Conservation (phyloP, 2,888 invertebrate species). For the Trichacis sp. region DNA sequence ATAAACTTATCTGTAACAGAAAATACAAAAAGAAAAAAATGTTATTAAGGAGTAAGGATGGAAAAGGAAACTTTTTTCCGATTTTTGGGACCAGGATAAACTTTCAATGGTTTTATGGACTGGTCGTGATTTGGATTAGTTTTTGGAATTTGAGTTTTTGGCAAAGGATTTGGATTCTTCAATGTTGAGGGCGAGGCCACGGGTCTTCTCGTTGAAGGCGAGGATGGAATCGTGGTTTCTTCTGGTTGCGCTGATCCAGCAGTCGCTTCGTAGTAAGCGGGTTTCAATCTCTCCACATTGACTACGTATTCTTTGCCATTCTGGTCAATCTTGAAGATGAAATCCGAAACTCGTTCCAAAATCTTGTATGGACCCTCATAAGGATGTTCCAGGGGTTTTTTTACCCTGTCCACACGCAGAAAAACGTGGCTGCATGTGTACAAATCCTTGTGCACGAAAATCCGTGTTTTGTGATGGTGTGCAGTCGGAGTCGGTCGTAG, state of each 20-base stretch:
- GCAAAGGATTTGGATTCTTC: too few relatives aligned
- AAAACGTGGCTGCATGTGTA: neutral
- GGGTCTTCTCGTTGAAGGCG: too few relatives aligned
- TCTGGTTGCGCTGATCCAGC: too few relatives aligned
- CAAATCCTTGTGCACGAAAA: conserved; percentile 1
- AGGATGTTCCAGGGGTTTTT: neutral
- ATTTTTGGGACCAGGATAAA: too few relatives aligned
- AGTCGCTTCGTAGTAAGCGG: neutral
- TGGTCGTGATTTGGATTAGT: too few relatives aligned
- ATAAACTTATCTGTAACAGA: too few relatives aligned
- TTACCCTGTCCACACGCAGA: neutral
- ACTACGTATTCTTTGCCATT: neutral
- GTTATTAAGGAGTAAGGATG: too few relatives aligned
- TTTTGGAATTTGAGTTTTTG: too few relatives aligned
- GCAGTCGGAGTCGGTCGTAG: neutral
- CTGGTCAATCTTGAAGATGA: neutral
- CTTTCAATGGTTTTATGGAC: too few relatives aligned
- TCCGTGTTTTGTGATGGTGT: neutral
- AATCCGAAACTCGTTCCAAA: neutral
- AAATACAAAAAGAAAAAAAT: too few relatives aligned
- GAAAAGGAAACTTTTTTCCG: too few relatives aligned
- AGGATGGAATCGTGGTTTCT: neutral
- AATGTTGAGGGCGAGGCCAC: too few relatives aligned
- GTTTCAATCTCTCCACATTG: neutral
- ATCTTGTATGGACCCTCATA: conserved; percentile 9